A percentile compares a stretch with the other conserved stretches of the same genome.
These are phyloP conservation scores for Onthophagus taurus DNA, from an alignment of 1,140 invertebrate genomes.

Conservation along the genomic window DNA sequence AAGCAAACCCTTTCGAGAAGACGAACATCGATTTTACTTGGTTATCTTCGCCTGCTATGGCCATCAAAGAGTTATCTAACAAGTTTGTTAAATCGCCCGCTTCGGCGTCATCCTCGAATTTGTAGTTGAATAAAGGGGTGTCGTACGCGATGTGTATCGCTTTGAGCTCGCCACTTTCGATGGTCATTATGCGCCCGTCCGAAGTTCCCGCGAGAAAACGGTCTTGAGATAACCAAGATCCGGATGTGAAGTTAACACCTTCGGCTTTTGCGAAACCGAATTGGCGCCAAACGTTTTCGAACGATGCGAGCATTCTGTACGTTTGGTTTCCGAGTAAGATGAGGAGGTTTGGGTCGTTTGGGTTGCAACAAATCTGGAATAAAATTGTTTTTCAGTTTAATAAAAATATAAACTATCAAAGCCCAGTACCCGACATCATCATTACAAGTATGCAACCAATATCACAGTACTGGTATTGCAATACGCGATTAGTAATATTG, in stretches of 20 bases:
- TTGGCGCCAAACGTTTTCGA: constrained; percentile 71
- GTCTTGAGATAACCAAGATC: constrained; percentile 64
- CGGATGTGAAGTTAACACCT: constrained; percentile 56
- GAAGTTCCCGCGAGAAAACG: constrained; percentile 64
- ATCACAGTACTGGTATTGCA: too few species aligned
- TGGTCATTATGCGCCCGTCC: constrained; percentile 59
- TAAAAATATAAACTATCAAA: too few species aligned
- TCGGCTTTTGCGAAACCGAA: constrained; percentile 77
- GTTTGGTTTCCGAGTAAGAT: constrained; percentile 62
- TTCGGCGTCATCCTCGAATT: constrained; percentile 8
- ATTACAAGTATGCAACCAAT: too few species aligned
- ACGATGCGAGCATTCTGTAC: constrained; percentile 67
- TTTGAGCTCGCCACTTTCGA: constrained; percentile 72
- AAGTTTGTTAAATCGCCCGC: constrained; percentile 3
- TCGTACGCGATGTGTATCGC: constrained; percentile 48
- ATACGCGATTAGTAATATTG: too few species aligned
- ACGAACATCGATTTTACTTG: constrained; percentile 42
- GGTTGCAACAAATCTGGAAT: constrained; percentile 58
- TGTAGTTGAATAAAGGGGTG: constrained; percentile 33
- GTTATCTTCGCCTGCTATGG: constrained; percentile 19
- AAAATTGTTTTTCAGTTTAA: too few species aligned
- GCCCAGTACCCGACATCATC: too few species aligned
- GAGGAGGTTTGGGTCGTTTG: constrained; percentile 62
- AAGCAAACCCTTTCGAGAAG: constrained; percentile 53
- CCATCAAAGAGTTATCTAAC: too few species aligned